Base-by-base conservation (phyloP, 2,797 vertebrate species). In the Orientallactaga sibirica region DNA sequence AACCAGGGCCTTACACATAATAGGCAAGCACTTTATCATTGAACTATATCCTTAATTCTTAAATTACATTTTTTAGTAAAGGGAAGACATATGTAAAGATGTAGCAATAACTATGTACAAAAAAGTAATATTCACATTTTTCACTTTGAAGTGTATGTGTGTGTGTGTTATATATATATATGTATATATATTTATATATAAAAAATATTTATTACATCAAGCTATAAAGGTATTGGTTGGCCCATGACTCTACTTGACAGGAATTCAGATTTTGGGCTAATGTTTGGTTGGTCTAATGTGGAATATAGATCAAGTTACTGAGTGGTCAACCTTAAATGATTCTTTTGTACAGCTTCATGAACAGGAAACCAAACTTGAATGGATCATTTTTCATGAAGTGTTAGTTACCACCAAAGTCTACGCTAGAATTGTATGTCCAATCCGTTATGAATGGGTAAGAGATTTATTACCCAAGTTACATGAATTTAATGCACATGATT, bases 341-440 rank as follows among this genome's bases (percentile, higher is more conserved):
- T 80, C 29, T 94, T 91, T 85, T 93, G 55, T 58, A 6, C 92
- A 99, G 99, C 98, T 99, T 7, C 99, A 99, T 98, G 99, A 99
- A 82, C 98, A 99, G 97, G 99, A 99, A 97, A 96, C 95, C 43
- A 98, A 98, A 86, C 98, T 99, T 22, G 99, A 99, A 97, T 99
- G 99, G 99, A 98, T 99, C 97, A 99, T 99, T 97, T 99, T 99
- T 98, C 99, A 99, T 10, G 99, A 99, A 27, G 98, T 99, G 95
- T 97, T 99, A 92, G 99, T 99, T 92, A 99, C 99, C n/a, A 99
- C 99, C 12, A 99, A 99, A 94, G 98, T 99, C 86, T 99, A 99
- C 22, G 97, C 99, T 94, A 98, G 99, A 98, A 99, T 99, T 0
- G 98, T 99, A 85, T 99, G 99, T 97, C 99, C 99, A 6, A 98